Conservation (phyloP, 2,888 invertebrate species). For the Latrodectus elegans region DNA sequence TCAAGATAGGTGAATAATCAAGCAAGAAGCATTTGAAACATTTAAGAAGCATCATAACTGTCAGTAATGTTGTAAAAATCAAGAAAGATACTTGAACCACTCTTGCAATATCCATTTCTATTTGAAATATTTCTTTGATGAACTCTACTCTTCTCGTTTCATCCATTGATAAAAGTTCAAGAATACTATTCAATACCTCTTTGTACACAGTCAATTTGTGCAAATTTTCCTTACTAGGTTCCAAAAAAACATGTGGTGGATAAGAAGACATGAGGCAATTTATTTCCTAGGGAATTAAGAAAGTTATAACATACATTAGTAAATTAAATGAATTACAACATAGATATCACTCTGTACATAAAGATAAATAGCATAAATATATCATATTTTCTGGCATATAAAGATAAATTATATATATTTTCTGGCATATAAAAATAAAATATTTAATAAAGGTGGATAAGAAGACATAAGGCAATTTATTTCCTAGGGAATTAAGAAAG, state of each 20-base stretch:
- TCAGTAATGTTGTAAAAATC: too few relatives aligned
- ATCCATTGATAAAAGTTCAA: conserved; percentile 19
- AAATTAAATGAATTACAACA: too few relatives aligned
- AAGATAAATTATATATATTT: too few relatives aligned
- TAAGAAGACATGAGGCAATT: conserved; percentile 29
- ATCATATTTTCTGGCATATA: too few relatives aligned
- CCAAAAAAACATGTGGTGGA: conserved; percentile 7
- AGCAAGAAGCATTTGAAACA: too few relatives aligned
- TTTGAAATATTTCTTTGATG: conserved; percentile 13
- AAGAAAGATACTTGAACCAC: conserved; percentile 13
- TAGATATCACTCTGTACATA: too few relatives aligned
- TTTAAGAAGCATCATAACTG: too few relatives aligned
- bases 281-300: background rate
- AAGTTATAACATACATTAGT: too few relatives aligned
- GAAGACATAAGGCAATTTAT: conserved; percentile 27
- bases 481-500: background rate
- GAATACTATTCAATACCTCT: conserved; percentile 2
- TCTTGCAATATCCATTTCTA: conserved; percentile 39
- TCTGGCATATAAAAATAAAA: too few relatives aligned
- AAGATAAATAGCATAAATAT: too few relatives aligned
- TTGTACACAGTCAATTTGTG: conserved; percentile 32
- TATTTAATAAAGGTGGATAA: too few relatives aligned
- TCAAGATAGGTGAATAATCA: too few relatives aligned
- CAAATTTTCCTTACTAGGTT: conserved; percentile 1
- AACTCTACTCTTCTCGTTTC: conserved; percentile 9